Evolutionary conservation across 2,888 invertebrate genomes (phyloP), one percentile per base, ranked within the genome.

Genomic region (Colletes collaris): DNA sequence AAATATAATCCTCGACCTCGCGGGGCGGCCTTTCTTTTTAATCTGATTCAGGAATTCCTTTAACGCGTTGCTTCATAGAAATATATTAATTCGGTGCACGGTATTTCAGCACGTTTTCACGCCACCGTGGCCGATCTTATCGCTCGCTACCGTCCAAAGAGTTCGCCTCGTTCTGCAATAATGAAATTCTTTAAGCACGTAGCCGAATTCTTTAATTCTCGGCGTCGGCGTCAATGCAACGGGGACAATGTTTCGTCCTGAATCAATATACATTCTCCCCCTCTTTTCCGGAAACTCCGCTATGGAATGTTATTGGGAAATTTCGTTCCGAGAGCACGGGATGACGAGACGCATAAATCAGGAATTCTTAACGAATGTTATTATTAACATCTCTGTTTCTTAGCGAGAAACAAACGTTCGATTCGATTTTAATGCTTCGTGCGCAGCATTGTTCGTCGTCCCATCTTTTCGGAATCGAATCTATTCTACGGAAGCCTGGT

Each of bases 301-400:
- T 67, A 4, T 49, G 60, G 55, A 74, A 62, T 49, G 55, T 68
- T 50, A 50, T 68, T 68, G 49, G 73, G n/a, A 27, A 27, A 27
- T 74, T 49, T 46, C 11, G 58, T 58, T 46, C 35, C 44, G 59
- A 13, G 13, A n/a, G n/a, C 6, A 19, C 37, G 27, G 6, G 44
- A 63, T 37, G 40, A 27, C 27, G 27, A 27, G 27, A 27, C 27
- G 27, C 27, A 0, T 27, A 27, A 27, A 27, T 27, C 27, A 27
- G 27, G 27, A 27, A 27, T 27, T 27, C 27, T 27, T 27, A 27
- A 27, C 27, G 16, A 16, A 16, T 16, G 16, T 16, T 16, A 16
- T 16, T 16, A 16, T 16, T 16, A 16, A 16, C 16, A 16, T 16
- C 16, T 16, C 16, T 16, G 16, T 16, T 16, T 16, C 16, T 16